Percentiles rank a stretch among this genome's conserved stretches.
These are phyloP conservation scores for Aphelocoma californica DNA, from an alignment of 2,797 vertebrate genomes.

Conservation along the genomic window DNA sequence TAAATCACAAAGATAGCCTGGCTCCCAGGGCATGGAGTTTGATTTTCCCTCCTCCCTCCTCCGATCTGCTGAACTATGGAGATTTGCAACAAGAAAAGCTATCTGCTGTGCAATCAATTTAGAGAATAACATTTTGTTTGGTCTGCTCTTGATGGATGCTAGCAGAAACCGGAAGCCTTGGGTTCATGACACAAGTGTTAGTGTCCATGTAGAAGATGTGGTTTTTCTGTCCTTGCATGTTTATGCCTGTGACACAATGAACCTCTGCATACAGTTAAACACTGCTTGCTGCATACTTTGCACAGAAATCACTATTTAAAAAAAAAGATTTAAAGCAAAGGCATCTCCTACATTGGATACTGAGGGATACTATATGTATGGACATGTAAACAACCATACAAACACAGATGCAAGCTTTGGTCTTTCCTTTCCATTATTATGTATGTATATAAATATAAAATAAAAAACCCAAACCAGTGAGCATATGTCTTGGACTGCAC, in stretches of 20 bases:
- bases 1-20: constrained; percentile 5
- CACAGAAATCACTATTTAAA: neutral
- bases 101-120: neutral
- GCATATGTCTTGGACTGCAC: neutral
- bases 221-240: neutral
- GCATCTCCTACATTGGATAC: neutral
- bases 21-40: neutral
- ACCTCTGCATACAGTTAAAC: neutral
- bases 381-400: neutral
- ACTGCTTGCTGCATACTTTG: neutral
- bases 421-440: neutral
- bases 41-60: neutral
- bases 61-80: neutral
- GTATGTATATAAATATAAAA: neutral
- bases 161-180: neutral
- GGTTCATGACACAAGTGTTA: neutral
- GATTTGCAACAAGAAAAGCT: neutral
- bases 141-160: neutral
- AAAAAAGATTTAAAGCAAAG: neutral
- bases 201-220: neutral
- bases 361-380: neutral
- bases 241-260: neutral
- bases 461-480: neutral
- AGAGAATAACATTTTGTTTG: neutral
- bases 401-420: neutral